Evolutionary conservation across 2,888 invertebrate species (phyloP).

Genomic region (Phyto melanocephala): DNA sequence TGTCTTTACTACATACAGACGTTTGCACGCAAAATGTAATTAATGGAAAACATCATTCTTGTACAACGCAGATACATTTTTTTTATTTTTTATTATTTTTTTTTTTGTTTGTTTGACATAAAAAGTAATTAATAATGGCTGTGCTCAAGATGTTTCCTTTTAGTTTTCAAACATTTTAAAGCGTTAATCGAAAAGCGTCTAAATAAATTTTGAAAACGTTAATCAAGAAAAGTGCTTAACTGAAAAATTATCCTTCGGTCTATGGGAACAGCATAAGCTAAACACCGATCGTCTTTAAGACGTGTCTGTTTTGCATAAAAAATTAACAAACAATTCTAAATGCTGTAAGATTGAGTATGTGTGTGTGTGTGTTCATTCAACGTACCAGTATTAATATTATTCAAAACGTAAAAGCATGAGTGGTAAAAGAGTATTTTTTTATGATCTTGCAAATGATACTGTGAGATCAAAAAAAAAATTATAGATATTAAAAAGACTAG

Average conservation of each 20-base stretch:
- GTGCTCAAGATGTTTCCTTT: constrained; percentile 50
- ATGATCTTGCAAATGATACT: too few species aligned
- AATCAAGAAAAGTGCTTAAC: constrained; percentile 43
- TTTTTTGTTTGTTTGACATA: background rate
- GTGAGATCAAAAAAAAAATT: too few species aligned
- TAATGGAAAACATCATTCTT: constrained; percentile 46
- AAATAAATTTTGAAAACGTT: constrained; percentile 37
- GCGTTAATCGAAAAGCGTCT: constrained; percentile 29
- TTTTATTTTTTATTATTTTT: background rate
- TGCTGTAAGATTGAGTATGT: background rate
- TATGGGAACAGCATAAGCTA: background rate
- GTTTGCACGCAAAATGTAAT: constrained; percentile 47
- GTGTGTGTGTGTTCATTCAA: background rate
- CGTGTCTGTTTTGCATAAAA: constrained; percentile 37
- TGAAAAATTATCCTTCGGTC: background rate
- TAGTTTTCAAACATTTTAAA: constrained; percentile 21
- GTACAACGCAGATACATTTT: constrained; percentile 15
- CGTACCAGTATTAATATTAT: constrained; percentile 11
- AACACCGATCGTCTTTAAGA: background rate
- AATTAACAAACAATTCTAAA: constrained; percentile 6
- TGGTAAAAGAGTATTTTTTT: background rate
- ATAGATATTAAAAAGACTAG: too few species aligned
- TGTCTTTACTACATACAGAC: background rate
- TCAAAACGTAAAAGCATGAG: background rate
- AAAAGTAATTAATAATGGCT: constrained; percentile 59